Conservation (phyloP, 2,113 vertebrate species). For the Labrus mixtus region DNA sequence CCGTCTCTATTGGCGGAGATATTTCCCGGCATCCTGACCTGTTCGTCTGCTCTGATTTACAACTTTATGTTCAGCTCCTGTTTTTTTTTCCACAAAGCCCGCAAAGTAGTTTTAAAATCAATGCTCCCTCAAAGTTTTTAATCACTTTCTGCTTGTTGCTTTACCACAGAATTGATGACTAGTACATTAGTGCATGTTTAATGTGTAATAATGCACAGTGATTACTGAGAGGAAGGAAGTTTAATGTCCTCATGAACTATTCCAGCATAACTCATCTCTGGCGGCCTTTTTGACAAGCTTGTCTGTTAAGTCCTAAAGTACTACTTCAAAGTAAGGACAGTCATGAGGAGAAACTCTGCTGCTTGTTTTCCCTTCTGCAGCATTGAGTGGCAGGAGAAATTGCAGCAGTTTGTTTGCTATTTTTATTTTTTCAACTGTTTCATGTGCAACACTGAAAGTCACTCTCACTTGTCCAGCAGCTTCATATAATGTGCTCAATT, state of each 20-base stretch:
- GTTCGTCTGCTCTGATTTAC: conserved; percentile 55
- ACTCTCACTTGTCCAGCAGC: conserved; percentile 18
- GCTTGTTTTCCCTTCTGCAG: conserved; percentile 49
- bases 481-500: conserved; percentile 68
- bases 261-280: conserved; percentile 65
- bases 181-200: conserved; percentile 80
- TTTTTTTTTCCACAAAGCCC: conserved; percentile 61
- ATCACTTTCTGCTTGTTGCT: conserved; percentile 72
- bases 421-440: conserved; percentile 28
- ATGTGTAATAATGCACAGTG: conserved; percentile 78
- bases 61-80: conserved; percentile 51
- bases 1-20: conserved; percentile 42
- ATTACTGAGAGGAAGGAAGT: conserved; percentile 72
- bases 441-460: conserved; percentile 24
- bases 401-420: conserved; percentile 17
- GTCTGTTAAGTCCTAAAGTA: conserved; percentile 38
- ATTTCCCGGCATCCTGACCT: conserved; percentile 57
- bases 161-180: conserved; percentile 76
- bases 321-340: conserved; percentile 41
- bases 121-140: conserved; percentile 76
- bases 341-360: conserved; percentile 4
- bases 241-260: conserved; percentile 67
- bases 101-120: conserved; percentile 77
- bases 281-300: conserved; percentile 52
- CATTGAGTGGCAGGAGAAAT: conserved; percentile 14